Percentiles rank a stretch among this genome's conserved stretches.
Conservation (phyloP, 2,113 vertebrate species). For the Sander vitreus region DNA sequence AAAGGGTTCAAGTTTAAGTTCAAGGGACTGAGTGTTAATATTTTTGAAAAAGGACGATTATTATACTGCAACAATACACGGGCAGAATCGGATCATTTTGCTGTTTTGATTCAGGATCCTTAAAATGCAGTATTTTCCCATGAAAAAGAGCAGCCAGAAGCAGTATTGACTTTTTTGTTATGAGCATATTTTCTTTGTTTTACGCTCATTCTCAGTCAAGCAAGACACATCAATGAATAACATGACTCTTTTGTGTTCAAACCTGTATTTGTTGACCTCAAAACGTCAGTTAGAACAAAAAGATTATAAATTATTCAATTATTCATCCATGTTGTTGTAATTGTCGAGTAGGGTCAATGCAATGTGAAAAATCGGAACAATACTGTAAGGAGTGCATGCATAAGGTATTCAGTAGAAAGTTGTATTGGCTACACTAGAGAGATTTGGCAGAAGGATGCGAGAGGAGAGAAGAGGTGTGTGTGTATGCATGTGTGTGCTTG, state of each 20-base stretch:
- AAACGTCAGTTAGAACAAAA: slow-evolving; percentile 12
- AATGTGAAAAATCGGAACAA: slow-evolving; percentile 6
- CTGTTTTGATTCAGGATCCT: neutral
- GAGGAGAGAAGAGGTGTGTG: neutral
- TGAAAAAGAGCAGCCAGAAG: neutral
- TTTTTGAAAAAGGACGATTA: slow-evolving; percentile 18
- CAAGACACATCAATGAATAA: slow-evolving; percentile 4
- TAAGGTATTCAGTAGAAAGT: slow-evolving; percentile 34
- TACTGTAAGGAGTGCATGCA: slow-evolving; percentile 16
- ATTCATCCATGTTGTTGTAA: slow-evolving; percentile 5
- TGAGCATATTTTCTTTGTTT: slow-evolving; percentile 15
- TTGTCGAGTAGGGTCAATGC: slow-evolving; percentile 10
- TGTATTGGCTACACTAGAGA: slow-evolving; percentile 14
- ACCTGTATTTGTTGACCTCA: slow-evolving; percentile 2
- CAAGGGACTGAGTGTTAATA: neutral
- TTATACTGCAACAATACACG: neutral
- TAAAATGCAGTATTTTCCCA: neutral
- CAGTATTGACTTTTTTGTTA: slow-evolving; percentile 27
- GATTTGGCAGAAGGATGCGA: slow-evolving; percentile 32
- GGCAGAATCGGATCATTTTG: neutral
- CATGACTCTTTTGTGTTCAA: slow-evolving; percentile 1
- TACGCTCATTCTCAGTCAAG: neutral
- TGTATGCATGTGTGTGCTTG: slow-evolving; percentile 6
- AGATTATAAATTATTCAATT: slow-evolving; percentile 8
- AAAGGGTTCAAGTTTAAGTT: slow-evolving; percentile 25